Evolutionary conservation across 1,140 invertebrate genomes (phyloP).

Genomic region (Mylabris phalerata): DNA sequence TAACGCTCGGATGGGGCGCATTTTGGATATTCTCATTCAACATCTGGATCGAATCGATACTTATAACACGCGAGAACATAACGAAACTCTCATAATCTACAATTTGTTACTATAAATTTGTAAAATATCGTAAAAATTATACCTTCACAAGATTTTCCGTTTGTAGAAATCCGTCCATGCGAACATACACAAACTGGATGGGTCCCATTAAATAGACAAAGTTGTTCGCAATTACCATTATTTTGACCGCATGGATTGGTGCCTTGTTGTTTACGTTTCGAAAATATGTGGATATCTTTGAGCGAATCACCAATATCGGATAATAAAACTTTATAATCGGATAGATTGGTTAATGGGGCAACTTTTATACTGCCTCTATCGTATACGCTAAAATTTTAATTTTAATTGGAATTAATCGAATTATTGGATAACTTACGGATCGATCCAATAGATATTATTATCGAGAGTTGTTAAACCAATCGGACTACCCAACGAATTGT

Average conservation of each 20-base stretch:
- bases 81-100: slow-evolving; percentile 67
- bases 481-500: slow-evolving; percentile 65
- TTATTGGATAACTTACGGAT: slow-evolving; percentile 45
- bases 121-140: slow-evolving; percentile 10
- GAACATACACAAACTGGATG: slow-evolving; percentile 64
- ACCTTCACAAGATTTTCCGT: slow-evolving; percentile 59
- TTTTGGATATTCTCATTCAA: slow-evolving; percentile 64
- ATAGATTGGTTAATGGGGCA: slow-evolving; percentile 54
- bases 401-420: slow-evolving; percentile 11
- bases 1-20: slow-evolving; percentile 67
- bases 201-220: slow-evolving; percentile 72
- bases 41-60: slow-evolving; percentile 71
- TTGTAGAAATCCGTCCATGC: slow-evolving; percentile 58
- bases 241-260: slow-evolving; percentile 59
- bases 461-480: slow-evolving; percentile 69
- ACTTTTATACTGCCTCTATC: slow-evolving; percentile 58
- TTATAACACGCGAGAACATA: slow-evolving; percentile 64
- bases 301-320: slow-evolving; percentile 58
- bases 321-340: slow-evolving; percentile 49
- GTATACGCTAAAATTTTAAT: slow-evolving; percentile 46
- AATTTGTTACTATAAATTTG: slow-evolving; percentile 23
- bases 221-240: slow-evolving; percentile 67
- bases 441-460: slow-evolving; percentile 82
- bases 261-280: slow-evolving; percentile 49
- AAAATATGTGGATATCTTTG: slow-evolving; percentile 63